A percentile compares a stretch with the other conserved stretches of the same genome.
phyloP scores from a whole-genome alignment of 2,888 invertebrate genomes.

The Selenia dentaria region DNA sequence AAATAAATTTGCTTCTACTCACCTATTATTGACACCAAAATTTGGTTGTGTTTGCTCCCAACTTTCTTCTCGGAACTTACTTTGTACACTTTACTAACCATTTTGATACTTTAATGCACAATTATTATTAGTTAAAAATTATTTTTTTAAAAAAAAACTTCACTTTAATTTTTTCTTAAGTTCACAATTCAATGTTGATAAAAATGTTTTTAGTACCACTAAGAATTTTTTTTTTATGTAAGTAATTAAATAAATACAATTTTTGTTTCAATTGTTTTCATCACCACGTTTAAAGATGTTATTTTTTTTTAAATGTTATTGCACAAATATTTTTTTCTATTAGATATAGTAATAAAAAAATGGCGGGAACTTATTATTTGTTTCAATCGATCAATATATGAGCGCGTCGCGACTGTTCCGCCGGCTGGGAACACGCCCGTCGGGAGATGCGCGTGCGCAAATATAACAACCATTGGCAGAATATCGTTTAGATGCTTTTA shows the following conservation, averaged over 20 bases:
- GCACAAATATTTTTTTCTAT: background rate
- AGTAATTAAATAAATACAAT: too few relatives aligned
- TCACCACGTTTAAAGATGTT: background rate
- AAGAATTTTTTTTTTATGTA: too few relatives aligned
- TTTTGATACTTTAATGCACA: conserved; percentile 45
- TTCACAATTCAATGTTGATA: too few relatives aligned
- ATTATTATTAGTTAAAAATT: too few relatives aligned
- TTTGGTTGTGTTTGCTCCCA: conserved; percentile 73
- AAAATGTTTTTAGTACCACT: too few relatives aligned
- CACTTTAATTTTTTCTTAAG: too few relatives aligned
- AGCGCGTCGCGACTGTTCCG: background rate
- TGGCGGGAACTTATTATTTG: too few relatives aligned
- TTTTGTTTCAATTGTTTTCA: too few relatives aligned
- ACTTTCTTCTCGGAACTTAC: conserved; percentile 45
- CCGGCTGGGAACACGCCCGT: background rate
- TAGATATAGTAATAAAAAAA: background rate
- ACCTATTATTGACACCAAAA: conserved; percentile 76
- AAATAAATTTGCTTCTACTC: too few relatives aligned
- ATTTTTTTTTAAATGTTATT: background rate
- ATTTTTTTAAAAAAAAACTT: too few relatives aligned
- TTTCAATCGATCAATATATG: too few relatives aligned
- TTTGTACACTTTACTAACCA: conserved; percentile 72
- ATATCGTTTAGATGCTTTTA: background rate
- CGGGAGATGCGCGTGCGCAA: background rate
- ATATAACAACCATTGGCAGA: background rate